Percentiles rank a stretch among this genome's conserved stretches.
phyloP scores from a whole-genome alignment of 2,888 invertebrate species.

The Hermaeophaga mercurialis region DNA sequence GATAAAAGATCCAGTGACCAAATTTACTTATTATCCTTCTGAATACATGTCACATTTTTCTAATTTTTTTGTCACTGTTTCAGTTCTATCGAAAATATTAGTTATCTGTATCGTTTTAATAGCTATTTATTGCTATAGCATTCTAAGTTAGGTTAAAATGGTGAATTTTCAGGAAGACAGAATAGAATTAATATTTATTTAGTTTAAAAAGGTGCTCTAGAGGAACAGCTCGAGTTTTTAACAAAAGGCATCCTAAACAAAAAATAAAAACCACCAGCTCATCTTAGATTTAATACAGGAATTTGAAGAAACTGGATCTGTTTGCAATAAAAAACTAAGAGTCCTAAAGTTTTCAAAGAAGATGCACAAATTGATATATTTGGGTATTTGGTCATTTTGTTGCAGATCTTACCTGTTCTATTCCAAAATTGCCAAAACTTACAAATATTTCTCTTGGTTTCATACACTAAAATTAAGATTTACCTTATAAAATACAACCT shows the following conservation, averaged over 20 bases:
- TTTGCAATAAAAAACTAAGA: background rate
- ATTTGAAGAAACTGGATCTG: too few species aligned
- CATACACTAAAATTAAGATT: background rate
- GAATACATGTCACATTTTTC: too few species aligned
- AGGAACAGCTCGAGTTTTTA: background rate
- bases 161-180: too few species aligned
- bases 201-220: background rate
- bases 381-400: background rate
- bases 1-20: too few species aligned
- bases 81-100: too few species aligned
- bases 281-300: background rate
- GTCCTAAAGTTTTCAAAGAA: background rate
- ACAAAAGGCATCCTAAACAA: background rate
- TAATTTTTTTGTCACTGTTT: too few species aligned
- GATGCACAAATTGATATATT: background rate
- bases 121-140: too few species aligned
- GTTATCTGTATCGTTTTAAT: too few species aligned
- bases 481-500: background rate
- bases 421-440: background rate
- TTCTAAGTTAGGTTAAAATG: too few species aligned
- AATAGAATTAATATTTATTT: conserved; percentile 17
- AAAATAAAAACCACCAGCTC: background rate
- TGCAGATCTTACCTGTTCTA: too few species aligned
- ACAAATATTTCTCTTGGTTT: too few species aligned
- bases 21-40: too few species aligned